Evolutionary conservation across 2,113 vertebrate genomes (phyloP), one percentile per base, ranked within the genome.

Genomic region (Silurus meridionalis): DNA sequence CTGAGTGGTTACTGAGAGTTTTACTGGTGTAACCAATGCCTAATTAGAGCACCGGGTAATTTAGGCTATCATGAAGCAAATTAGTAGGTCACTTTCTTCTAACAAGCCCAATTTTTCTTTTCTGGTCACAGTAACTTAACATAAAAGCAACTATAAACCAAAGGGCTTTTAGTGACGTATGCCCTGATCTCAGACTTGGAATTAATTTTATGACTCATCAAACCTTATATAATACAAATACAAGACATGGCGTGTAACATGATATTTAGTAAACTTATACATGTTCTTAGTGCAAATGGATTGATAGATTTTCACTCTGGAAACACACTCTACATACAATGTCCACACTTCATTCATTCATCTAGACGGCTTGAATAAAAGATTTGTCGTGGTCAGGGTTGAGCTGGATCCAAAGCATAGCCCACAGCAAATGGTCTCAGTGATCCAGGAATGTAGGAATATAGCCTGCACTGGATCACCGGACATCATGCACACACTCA

Each of bases 111-210:
- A 6, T 48, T 13, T 80, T 23, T 21, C 78, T 61, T 61, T 19
- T 61, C 61, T 80, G 9, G 19, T 80, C 66, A 72, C 9, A 46
- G n/a, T 46, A 46, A 58, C 52, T 37, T 57, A 71, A 71, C 66
- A 19, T 28, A 83, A 53, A 71, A 58, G 48, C 50, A 55, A 66
- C 11, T 28, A 9, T 11, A 61, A 80, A 80, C 57, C 78, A 78
- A 64, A 78, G 66, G 58, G 50, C 83, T 78, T 85, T 85, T 25
- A 66, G n/a, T 55, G 23, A 79, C 80, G 77, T 53, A 9, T 79
- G 48, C 19, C 60, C 72, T 53, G 14, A 75, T 66, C 23, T 21
- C 23, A 37, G 48, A 8, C n/a, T 23, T 57, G 75, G 19, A 74
- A 78, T 85, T 85, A 58, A 57, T 53, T 52, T 67, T 80, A 37